Conservation (phyloP, 2,797 vertebrate species). For the Labeo calbasu region DNA sequence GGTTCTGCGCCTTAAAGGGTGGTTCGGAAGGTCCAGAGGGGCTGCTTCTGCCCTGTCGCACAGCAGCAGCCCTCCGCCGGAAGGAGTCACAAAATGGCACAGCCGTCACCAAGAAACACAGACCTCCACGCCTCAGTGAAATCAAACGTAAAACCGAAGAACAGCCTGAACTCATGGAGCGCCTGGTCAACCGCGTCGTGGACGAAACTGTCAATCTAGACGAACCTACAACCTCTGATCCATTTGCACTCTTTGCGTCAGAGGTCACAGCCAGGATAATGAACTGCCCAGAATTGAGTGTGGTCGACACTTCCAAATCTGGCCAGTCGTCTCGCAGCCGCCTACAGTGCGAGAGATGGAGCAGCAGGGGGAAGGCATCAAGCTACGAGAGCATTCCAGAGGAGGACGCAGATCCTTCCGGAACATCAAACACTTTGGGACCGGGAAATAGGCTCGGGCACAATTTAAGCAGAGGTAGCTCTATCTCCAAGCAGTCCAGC, state of each 20-base stretch:
- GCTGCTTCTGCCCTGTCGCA: slow-evolving; percentile 81
- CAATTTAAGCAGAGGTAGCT: slow-evolving; percentile 90
- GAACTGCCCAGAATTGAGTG: slow-evolving; percentile 90
- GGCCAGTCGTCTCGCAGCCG: slow-evolving; percentile 84
- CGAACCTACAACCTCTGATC: slow-evolving; percentile 79
- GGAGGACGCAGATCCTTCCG: slow-evolving; percentile 83
- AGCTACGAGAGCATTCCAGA: slow-evolving; percentile 98
- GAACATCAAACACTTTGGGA: slow-evolving; percentile 81
- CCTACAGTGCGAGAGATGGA: slow-evolving; percentile 90
- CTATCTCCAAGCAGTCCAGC: slow-evolving; percentile 97
- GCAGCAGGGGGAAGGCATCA: slow-evolving; percentile 87
- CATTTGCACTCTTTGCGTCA: slow-evolving; percentile 89
- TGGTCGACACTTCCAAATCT: slow-evolving; percentile 88
- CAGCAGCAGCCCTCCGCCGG: slow-evolving; percentile 83
- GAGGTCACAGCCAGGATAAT: slow-evolving; percentile 95
- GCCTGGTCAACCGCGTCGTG: slow-evolving; percentile 93
- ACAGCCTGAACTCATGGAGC: slow-evolving; percentile 97
- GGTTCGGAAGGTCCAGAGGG: slow-evolving; percentile 75
- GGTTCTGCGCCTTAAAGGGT: slow-evolving; percentile 95
- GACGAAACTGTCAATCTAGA: slow-evolving; percentile 92
- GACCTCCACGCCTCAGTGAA: slow-evolving; percentile 95
- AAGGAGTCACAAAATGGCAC: slow-evolving; percentile 83
- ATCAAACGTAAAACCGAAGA: slow-evolving; percentile 98
- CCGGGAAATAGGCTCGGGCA: slow-evolving; percentile 85
- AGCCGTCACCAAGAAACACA: slow-evolving; percentile 86